Percentiles rank a stretch among this genome's conserved stretches.
These are phyloP conservation scores for Clupea harengus DNA, from an alignment of 2,113 vertebrate species.

Conservation along the genomic window DNA sequence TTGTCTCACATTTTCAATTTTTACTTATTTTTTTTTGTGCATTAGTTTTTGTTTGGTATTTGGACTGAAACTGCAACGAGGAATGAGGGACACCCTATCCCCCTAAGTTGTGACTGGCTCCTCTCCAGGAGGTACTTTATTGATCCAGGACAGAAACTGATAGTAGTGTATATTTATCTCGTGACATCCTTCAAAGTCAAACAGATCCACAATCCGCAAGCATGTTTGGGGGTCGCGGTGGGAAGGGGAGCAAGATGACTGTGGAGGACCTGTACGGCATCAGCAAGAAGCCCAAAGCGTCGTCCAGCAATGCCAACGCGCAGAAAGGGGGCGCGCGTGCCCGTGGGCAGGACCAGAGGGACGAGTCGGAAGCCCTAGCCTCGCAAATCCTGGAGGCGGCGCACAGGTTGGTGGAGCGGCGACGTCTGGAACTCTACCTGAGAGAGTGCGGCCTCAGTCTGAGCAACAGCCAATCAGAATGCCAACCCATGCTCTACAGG, in stretches of 20 bases:
- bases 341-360: slow-evolving; percentile 54
- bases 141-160: slow-evolving; percentile 33
- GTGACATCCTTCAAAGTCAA: not conserved
- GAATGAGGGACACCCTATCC: not conserved
- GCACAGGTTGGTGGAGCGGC: slow-evolving; percentile 65
- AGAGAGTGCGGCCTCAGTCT: slow-evolving; percentile 68
- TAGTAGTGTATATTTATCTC: slow-evolving; percentile 34
- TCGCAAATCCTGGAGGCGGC: slow-evolving; percentile 71
- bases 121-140: slow-evolving; percentile 25
- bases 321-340: slow-evolving; percentile 49
- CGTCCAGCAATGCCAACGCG: slow-evolving; percentile 53
- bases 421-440: slow-evolving; percentile 70
- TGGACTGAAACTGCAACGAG: not conserved
- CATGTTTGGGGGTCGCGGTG: slow-evolving; percentile 73
- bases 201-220: not conserved
- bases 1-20: not conserved
- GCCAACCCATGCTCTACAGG: slow-evolving; percentile 71
- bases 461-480: slow-evolving; percentile 64
- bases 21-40: not conserved
- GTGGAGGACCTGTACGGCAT: slow-evolving; percentile 81
- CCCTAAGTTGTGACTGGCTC: slow-evolving; percentile 2
- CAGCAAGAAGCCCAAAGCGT: slow-evolving; percentile 74
- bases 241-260: slow-evolving; percentile 73
- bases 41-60: not conserved
- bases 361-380: slow-evolving; percentile 64